These are phyloP conservation scores for Oscheius sp. DNA, from an alignment of 1,140 invertebrate species.

Conservation along the genomic window DNA sequence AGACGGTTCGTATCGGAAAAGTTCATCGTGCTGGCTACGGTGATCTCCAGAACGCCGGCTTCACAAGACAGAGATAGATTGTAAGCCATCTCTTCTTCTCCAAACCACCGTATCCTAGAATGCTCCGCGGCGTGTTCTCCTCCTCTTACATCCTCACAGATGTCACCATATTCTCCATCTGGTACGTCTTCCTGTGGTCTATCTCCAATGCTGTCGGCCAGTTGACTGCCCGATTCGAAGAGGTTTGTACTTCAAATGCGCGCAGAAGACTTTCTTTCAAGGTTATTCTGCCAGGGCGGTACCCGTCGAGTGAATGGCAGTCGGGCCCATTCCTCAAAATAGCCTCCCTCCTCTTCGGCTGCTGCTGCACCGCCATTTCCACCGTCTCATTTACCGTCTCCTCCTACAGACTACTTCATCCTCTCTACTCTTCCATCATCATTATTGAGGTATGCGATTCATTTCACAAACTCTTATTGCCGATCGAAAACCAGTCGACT, in stretches of 20 bases:
- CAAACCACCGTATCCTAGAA: too few relatives aligned
- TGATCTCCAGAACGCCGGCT: background rate
- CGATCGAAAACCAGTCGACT: too few relatives aligned
- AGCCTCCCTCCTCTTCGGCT: background rate
- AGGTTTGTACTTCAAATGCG: background rate
- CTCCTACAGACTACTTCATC: background rate
- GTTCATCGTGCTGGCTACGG: background rate
- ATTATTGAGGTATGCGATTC: background rate
- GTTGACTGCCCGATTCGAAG: background rate
- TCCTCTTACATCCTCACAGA: background rate
- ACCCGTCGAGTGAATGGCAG: background rate
- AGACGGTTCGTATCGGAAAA: background rate
- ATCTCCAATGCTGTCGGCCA: background rate
- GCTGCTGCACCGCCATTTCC: background rate
- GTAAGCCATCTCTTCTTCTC: too few relatives aligned
- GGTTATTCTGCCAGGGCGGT: background rate
- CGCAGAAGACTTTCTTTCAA: background rate
- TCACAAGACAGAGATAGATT: background rate
- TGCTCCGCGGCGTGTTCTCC: too few relatives aligned
- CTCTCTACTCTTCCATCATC: background rate
- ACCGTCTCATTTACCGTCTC: background rate
- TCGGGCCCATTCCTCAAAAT: background rate
- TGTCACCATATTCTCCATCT: background rate
- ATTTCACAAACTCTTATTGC: too few relatives aligned
- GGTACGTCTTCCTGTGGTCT: background rate